These are phyloP conservation scores for Drosophila sp. DNA, from an alignment of 1,140 invertebrate species.

Conservation along the genomic window DNA sequence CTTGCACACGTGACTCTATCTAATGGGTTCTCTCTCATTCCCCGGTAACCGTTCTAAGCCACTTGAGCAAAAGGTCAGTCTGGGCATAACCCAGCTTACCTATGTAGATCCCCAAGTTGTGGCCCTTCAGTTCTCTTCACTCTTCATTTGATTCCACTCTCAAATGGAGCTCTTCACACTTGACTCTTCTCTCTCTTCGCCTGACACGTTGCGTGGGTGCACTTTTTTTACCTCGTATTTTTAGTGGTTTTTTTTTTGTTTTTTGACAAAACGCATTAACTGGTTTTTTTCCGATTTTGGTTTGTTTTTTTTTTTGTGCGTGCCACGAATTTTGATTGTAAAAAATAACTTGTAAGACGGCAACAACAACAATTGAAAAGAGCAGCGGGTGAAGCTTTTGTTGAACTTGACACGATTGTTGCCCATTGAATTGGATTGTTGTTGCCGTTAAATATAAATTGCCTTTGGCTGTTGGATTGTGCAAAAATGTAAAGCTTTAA, in stretches of 20 bases:
- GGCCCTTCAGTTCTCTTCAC: not conserved
- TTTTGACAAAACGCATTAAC: constrained; percentile 69
- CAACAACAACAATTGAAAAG: constrained; percentile 47
- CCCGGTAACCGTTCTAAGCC: not conserved
- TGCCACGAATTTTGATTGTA: constrained; percentile 65
- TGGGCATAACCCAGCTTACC: not conserved
- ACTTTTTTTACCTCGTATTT: constrained; percentile 30
- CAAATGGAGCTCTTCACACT: not conserved
- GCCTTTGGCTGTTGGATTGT: constrained; percentile 52
- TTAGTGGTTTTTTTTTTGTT: constrained; percentile 13
- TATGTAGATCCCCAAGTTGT: not conserved
- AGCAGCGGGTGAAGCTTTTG: constrained; percentile 71
- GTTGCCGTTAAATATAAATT: constrained; percentile 45
- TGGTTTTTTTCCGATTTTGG: constrained; percentile 48
- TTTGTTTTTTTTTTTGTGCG: constrained; percentile 48
- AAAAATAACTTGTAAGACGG: constrained; percentile 53
- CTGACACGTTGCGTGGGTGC: constrained; percentile 61
- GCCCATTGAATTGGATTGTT: constrained; percentile 55
- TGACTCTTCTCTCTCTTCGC: constrained; percentile 12
- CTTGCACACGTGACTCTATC: too few species aligned
- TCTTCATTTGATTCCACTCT: constrained; percentile 10
- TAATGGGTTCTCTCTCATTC: too few species aligned
- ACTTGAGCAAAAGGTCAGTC: not conserved
- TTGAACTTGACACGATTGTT: constrained; percentile 76
- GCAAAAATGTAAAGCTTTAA: constrained; percentile 69